Base-by-base conservation (phyloP, 2,797 vertebrate species). In the Thunnus albacares region DNA sequence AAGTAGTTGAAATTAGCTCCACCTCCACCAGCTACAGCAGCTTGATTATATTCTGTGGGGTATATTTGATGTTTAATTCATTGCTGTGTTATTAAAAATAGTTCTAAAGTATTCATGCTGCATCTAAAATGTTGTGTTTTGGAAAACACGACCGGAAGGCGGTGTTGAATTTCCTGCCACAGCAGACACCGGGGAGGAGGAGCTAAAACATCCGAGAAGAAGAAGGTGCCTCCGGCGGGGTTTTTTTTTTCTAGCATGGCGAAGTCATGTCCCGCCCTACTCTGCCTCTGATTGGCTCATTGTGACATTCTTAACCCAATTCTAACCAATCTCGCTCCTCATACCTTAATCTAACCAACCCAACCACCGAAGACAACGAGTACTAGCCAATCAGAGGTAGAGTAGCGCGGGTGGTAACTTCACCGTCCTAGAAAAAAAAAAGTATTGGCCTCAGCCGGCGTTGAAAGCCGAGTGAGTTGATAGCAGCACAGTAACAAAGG, bases 121-220 rank as follows among this genome's bases (percentile, higher is more conserved):
- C 20, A 3, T 22, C 3, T 30, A 17, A 13, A 6, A 12, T 0
- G 5, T 65, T 80, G 87, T 89, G 85, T 81, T 87, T 81, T 85
- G 83, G 3, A 82, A 82, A 56, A 3, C 0, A 0, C 1, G 11
- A 45, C 61, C 79, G 63, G 90, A 87, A 66, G 35, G 51, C 20
- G 6, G 6, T 0, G 0, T 5, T 47, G 11, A 59, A 66, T 67
- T 81, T 90, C 88, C 90, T 62, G 87, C 17, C n/a, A 9, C 33
- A 2, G 28, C 26, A 17, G 35, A 11, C 24, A 1, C 11, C 17
- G 26, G 20, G 62, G 41, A 35, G 83, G 67, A 56, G 90, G 87
- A 80, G 86, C 81, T 9, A 26, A 77, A 74, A 20, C 60, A 52
- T 65, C 71, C 26, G 52, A 24, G 41, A 28, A 53, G 60, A 70